A percentile compares a stretch with the other conserved stretches of the same genome.
phyloP scores from a whole-genome alignment of 2,888 invertebrate species.

The Xylota segnis region DNA sequence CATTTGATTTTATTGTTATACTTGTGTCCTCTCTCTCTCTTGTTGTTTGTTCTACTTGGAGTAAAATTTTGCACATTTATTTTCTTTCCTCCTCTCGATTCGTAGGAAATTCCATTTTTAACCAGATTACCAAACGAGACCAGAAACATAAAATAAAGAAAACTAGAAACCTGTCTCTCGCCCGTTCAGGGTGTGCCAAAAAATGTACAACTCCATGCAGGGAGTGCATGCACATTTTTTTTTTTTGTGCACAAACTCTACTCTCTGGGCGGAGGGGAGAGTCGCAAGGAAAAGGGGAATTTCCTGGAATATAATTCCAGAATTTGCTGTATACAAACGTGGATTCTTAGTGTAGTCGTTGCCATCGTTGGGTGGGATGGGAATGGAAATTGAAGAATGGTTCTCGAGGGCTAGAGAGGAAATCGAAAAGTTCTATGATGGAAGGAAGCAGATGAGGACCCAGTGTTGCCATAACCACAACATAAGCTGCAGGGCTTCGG shows the following conservation, averaged over 20 bases:
- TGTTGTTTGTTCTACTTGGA: not conserved
- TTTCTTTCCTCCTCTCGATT: too few relatives aligned
- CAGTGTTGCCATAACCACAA: too few relatives aligned
- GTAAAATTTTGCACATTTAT: not conserved
- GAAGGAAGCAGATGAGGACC: not conserved
- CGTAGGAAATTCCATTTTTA: slow-evolving; percentile 54
- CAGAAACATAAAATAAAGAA: slow-evolving; percentile 14
- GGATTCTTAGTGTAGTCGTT: not conserved
- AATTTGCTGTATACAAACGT: not conserved
- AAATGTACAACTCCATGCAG: slow-evolving; percentile 12
- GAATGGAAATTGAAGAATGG: not conserved
- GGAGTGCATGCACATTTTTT: slow-evolving; percentile 57
- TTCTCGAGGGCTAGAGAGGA: not conserved
- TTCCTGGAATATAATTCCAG: slow-evolving; percentile 53
- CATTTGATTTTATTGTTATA: slow-evolving; percentile 46
- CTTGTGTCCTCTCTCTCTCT: not conserved
- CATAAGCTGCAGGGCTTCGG: too few relatives aligned
- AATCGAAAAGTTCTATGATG: not conserved
- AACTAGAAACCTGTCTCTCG: slow-evolving; percentile 36
- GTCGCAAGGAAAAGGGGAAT: slow-evolving; percentile 52
- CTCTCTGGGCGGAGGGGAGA: not conserved
- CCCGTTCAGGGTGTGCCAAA: slow-evolving; percentile 66
- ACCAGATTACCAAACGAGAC: slow-evolving; percentile 24
- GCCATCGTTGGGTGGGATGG: not conserved
- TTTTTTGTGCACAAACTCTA: slow-evolving; percentile 32